Base-by-base conservation (phyloP, 2,797 vertebrate genomes). In the Sylvia borin region DNA sequence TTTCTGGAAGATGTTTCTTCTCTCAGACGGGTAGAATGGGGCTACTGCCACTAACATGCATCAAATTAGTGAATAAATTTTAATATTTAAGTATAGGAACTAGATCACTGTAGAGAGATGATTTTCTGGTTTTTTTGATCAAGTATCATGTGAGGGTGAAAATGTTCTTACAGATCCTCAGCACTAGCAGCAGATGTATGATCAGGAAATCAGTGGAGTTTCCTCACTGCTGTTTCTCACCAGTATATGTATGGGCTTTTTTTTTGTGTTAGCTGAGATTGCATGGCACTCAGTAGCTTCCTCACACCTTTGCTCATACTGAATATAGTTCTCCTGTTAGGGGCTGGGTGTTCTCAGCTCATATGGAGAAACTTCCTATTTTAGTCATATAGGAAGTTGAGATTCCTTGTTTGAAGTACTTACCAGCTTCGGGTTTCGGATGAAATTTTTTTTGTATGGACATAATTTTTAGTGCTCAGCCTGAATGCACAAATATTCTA, bases 111-210 rank as follows among this genome's bases (percentile, higher is more conserved):
- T 57, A 45, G 53, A 34, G n/a, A 54, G 14, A 18, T n/a, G 3
- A 5, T 2, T 8, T 5, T 21, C 9, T 31, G 19, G 27, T 29
- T 16, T 32, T 77, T 50, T 22, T 13, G 0, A 9, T 40, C 3
- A 6, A 9, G 17, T 43, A 19, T 87, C 14, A 5, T 0, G 0
- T 31, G 42, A 25, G 4, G 18, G 5, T 65, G 47, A 60, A 8
- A 84, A 17, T 57, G 21, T 73, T 87, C 31, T 8, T 31, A 40
- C 10, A 34, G 7, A 42, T 50, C 24, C 16, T 78, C 31, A 85
- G 17, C 16, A 27, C 27, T 54, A 34, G 11, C 17, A 67, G 57
- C 38, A 73, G n/a, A 9, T 48, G 2, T n/a, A 21, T 32, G 21
- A 47, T 79, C 9, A 57, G 57, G 11, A 62, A 50, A 62, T 90